Evolutionary conservation across 1,140 invertebrate species (phyloP).

Genomic region (Penaeus vannamei): DNA sequence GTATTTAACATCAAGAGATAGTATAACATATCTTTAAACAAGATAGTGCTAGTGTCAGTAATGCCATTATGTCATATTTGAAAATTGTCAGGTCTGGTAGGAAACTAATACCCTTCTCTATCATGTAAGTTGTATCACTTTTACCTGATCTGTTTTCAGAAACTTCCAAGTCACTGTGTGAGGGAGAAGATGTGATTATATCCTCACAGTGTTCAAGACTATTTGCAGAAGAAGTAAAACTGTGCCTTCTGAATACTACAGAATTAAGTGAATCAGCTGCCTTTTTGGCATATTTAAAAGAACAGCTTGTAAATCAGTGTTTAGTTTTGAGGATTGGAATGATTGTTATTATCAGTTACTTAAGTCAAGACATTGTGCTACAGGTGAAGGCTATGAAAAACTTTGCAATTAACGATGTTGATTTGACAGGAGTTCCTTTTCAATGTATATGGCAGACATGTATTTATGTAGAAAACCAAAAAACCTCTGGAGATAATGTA

Average conservation of each 20-base stretch:
- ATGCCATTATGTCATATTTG: too few species aligned
- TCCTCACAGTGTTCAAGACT: constrained; percentile 22
- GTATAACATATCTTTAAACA: too few species aligned
- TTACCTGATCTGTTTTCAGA: background rate
- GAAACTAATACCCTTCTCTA: background rate
- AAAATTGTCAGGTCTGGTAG: too few species aligned
- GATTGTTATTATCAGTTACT: constrained; percentile 39
- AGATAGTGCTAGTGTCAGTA: too few species aligned
- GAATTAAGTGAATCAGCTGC: background rate
- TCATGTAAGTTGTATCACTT: background rate
- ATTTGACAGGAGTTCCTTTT: background rate
- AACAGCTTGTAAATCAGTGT: constrained; percentile 37
- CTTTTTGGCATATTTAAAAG: constrained; percentile 44
- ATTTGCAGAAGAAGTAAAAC: constrained; percentile 36
- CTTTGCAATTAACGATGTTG: background rate
- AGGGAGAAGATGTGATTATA: constrained; percentile 44
- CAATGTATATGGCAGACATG: constrained; percentile 40
- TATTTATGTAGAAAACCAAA: constrained; percentile 9
- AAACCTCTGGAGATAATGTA: background rate
- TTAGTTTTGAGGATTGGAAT: constrained; percentile 25
- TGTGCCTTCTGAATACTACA: constrained; percentile 22
- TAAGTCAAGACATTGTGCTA: constrained; percentile 46
- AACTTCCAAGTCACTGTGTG: background rate
- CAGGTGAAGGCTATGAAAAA: constrained; percentile 34
- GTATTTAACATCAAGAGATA: too few species aligned